Percentiles rank a stretch among this genome's conserved stretches.
phyloP scores from a whole-genome alignment of 1,140 invertebrate species.

The Metaphire vulgaris region DNA sequence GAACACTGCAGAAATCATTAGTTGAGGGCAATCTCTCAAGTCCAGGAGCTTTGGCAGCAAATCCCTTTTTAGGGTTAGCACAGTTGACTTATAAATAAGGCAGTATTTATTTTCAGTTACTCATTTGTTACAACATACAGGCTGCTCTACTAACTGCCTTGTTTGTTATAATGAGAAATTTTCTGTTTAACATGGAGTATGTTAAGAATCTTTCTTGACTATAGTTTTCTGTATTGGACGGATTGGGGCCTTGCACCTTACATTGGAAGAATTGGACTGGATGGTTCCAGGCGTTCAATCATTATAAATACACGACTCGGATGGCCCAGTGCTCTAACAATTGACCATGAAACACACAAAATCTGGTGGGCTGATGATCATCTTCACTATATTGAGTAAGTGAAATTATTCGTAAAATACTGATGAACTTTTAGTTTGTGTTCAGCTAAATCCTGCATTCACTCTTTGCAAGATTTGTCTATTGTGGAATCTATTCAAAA shows the following conservation, averaged over 20 bases:
- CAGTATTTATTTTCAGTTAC: not conserved
- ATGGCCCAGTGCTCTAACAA: conserved; percentile 94
- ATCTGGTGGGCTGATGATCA: conserved; percentile 91
- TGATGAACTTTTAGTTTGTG: too few species aligned
- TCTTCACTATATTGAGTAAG: conserved; percentile 88
- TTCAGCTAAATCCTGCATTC: too few species aligned
- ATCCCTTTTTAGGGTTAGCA: conserved; percentile 79
- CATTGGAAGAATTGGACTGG: conserved; percentile 95
- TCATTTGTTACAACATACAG: too few species aligned
- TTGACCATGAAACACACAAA: conserved; percentile 90
- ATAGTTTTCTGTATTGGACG: conserved; percentile 87
- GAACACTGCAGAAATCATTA: conserved; percentile 79
- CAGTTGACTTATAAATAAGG: conserved; percentile 6
- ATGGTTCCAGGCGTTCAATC: conserved; percentile 81
- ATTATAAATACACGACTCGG: conserved; percentile 90
- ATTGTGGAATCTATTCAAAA: too few species aligned
- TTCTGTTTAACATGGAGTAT: too few species aligned
- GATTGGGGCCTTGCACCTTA: conserved; percentile 89
- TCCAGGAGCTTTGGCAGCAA: conserved; percentile 85
- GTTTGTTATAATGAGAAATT: too few species aligned
- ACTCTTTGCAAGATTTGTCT: too few species aligned
- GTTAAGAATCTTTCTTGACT: too few species aligned
- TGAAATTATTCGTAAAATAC: not conserved
- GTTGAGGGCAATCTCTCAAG: conserved; percentile 78
- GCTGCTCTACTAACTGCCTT: too few species aligned